Percentiles rank a stretch among this genome's conserved stretches.
phyloP scores from a whole-genome alignment of 2,113 vertebrate species.

The Ciconia stormi region DNA sequence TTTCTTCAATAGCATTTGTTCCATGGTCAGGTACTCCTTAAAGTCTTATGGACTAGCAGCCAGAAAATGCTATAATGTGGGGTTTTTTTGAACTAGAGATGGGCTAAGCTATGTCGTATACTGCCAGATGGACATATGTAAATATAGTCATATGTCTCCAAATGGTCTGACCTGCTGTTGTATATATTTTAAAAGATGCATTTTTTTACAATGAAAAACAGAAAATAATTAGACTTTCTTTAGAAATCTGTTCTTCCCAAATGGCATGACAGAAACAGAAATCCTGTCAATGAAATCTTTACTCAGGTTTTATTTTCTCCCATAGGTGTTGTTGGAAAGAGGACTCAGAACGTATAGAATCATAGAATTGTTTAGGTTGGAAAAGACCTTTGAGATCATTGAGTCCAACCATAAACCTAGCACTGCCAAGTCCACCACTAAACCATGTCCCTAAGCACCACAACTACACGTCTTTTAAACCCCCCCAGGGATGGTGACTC shows the following conservation, averaged over 20 bases:
- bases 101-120: neutral
- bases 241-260: neutral
- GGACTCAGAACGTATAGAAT: neutral
- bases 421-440: too few relatives aligned
- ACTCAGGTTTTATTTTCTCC: neutral
- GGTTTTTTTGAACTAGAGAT: rapidly evolving
- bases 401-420: too few relatives aligned
- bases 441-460: too few relatives aligned
- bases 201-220: rapidly evolving
- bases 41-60: neutral
- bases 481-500: too few relatives aligned
- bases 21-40: neutral
- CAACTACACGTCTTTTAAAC: too few relatives aligned
- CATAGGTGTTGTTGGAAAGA: rapidly evolving
- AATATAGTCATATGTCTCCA: neutral
- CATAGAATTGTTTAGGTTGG: too few relatives aligned
- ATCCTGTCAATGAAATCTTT: neutral
- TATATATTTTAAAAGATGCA: neutral
- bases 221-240: neutral
- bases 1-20: neutral
- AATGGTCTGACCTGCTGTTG: neutral
- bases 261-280: neutral
- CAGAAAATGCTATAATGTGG: neutral
- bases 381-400: too few relatives aligned
- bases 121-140: neutral